Percentiles rank a stretch among this genome's conserved stretches.
Evolutionary conservation across 2,797 vertebrate genomes (phyloP).

Genomic region (Gymnothorax javanicus): DNA sequence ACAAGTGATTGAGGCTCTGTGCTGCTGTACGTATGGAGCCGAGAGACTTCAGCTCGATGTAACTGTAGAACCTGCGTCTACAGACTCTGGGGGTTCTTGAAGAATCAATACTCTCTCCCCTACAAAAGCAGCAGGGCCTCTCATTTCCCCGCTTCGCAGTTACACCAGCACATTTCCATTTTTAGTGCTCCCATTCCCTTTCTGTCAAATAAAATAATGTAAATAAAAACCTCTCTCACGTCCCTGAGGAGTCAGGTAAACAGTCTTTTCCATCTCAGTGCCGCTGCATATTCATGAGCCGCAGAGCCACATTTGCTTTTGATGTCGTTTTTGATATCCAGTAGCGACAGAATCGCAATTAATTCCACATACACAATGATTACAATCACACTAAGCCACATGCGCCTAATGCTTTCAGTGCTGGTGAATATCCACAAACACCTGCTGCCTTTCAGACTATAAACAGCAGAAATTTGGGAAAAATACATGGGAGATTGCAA

Average conservation of each 20-base stretch:
- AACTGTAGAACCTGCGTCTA: neutral
- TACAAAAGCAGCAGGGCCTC: neutral
- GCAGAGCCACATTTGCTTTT: neutral
- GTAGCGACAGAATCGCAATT: neutral
- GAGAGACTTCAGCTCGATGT: neutral
- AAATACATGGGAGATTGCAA: neutral
- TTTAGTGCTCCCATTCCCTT: neutral
- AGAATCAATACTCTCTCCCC: neutral
- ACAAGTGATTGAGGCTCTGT: neutral
- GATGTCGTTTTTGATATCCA: neutral
- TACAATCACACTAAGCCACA: neutral
- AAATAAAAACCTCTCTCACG: neutral
- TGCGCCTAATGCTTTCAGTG: neutral
- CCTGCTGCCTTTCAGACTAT: neutral
- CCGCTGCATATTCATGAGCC: neutral
- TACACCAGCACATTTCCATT: neutral
- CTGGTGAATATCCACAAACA: conserved; percentile 10
- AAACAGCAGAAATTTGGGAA: neutral
- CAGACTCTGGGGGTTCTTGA: neutral
- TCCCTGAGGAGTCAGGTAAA: neutral
- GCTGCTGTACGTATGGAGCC: neutral
- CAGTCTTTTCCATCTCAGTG: neutral
- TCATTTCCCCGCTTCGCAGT: neutral
- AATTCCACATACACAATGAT: conserved; percentile 6
- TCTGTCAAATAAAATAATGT: neutral